Percentiles rank a stretch among this genome's conserved stretches.
phyloP scores from a whole-genome alignment of 2,888 invertebrate species.

The Andricus quercusramuli region DNA sequence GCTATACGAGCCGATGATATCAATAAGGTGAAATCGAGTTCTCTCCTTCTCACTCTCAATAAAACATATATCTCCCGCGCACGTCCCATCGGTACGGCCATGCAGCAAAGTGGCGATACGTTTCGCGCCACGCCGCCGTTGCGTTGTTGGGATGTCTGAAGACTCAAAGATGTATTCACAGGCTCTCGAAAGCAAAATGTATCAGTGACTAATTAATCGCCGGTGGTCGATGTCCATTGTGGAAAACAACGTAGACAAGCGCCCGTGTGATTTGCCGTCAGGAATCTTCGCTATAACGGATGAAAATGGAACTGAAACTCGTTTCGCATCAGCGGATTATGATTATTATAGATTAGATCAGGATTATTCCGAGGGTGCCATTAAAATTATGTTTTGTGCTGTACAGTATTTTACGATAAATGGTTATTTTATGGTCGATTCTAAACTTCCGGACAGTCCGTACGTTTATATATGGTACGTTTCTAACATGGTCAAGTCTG shows the following conservation, averaged over 20 bases:
- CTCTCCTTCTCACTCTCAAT: constrained; percentile 55
- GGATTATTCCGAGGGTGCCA: not conserved
- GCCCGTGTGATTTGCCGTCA: not conserved
- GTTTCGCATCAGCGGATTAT: not conserved
- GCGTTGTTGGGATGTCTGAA: constrained; percentile 11
- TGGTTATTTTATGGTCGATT: no score
- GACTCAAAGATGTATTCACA: not conserved
- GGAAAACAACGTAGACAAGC: constrained; percentile 5
- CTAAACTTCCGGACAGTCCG: no score
- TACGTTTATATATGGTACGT: no score
- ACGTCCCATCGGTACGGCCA: constrained; percentile 5
- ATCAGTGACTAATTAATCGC: constrained; percentile 36
- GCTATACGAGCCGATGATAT: constrained; percentile 59
- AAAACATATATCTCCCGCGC: constrained; percentile 20
- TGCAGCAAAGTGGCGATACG: no score
- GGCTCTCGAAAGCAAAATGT: not conserved
- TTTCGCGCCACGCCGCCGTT: not conserved
- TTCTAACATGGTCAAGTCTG: no score
- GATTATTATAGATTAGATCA: not conserved
- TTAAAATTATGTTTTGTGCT: not conserved
- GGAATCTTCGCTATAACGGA: constrained; percentile 6
- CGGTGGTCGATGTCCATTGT: constrained; percentile 13
- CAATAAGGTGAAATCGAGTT: constrained; percentile 66
- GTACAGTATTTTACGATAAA: no score
- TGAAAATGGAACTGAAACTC: constrained; percentile 3